These are phyloP conservation scores for Drosophila fulvimacula DNA, from an alignment of 2,888 invertebrate species.

Conservation along the genomic window DNA sequence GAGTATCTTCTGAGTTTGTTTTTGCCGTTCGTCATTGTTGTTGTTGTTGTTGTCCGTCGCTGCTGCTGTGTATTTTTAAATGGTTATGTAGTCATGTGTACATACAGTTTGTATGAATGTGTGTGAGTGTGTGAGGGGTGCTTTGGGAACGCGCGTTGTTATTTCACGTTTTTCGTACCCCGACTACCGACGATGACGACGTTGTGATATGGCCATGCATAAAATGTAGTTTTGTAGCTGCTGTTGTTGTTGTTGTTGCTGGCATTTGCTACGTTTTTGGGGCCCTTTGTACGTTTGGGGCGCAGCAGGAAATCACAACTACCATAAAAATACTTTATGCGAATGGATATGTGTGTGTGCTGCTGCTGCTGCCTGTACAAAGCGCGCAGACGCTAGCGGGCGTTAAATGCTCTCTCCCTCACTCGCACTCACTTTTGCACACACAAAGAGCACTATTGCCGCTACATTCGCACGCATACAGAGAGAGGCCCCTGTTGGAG, in stretches of 20 bases:
- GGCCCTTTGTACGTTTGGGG: conserved; percentile 64
- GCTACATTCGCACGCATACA: conserved; percentile 26
- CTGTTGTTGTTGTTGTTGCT: conserved; percentile 29
- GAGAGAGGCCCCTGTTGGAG: conserved; percentile 27
- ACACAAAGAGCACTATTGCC: conserved; percentile 4
- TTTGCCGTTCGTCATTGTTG: conserved; percentile 62
- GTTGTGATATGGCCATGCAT: conserved; percentile 62
- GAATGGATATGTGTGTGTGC: conserved; percentile 9
- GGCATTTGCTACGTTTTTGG: conserved; percentile 43
- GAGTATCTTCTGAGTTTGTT: conserved; percentile 72
- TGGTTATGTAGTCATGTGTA: conserved; percentile 74
- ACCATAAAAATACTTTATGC: conserved; percentile 51
- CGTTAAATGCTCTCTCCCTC: conserved; percentile 29
- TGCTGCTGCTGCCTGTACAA: conserved; percentile 28
- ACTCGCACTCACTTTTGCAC: conserved; percentile 40
- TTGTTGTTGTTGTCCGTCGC: conserved; percentile 43
- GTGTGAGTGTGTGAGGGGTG: conserved; percentile 59
- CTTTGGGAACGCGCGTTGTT: conserved; percentile 64
- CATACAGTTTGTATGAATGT: conserved; percentile 19
- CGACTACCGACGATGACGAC: conserved; percentile 48
- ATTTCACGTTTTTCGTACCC: conserved; percentile 48
- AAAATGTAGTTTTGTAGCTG: conserved; percentile 74
- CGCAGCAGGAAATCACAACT: conserved; percentile 75
- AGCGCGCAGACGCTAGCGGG: conserved; percentile 55
- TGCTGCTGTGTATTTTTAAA: conserved; percentile 71